Evolutionary conservation across 2,113 vertebrate species (phyloP).

Genomic region (Equus quagga): DNA sequence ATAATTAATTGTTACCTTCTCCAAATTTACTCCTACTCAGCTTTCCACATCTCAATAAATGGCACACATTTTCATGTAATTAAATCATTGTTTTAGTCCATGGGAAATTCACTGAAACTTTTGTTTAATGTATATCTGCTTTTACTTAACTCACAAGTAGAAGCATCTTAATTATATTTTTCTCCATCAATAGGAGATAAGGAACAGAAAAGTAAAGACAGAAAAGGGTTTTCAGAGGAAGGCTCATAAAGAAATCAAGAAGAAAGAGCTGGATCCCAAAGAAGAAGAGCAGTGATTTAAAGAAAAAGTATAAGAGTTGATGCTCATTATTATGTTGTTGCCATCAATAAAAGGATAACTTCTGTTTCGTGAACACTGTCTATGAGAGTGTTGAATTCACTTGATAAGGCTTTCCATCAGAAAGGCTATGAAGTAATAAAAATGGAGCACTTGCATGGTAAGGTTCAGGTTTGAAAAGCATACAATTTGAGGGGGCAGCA

Average conservation of each 20-base stretch:
- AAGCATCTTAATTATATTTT: not conserved
- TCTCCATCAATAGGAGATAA: not conserved
- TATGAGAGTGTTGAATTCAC: not conserved
- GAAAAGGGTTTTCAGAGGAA: not conserved
- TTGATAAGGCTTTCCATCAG: not conserved
- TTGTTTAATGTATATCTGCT: not conserved
- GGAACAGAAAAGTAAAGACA: not conserved
- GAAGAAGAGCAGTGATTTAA: not conserved
- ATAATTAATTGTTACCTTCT: not conserved
- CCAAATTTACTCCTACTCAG: not conserved
- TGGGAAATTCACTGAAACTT: not conserved
- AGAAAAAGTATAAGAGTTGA: not conserved
- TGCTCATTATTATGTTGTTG: not conserved
- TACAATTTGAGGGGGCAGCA: not conserved
- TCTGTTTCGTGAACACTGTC: not conserved
- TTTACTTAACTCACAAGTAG: not conserved
- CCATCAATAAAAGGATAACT: not conserved
- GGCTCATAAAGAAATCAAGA: not conserved
- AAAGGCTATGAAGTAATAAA: not conserved
- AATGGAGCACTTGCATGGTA: not conserved
- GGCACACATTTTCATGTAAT: not conserved
- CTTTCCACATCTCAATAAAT: not conserved
- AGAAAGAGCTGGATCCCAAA: not conserved
- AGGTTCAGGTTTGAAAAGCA: not conserved
- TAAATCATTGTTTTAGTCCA: not conserved